phyloP scores from a whole-genome alignment of 2,113 vertebrate genomes.

The Sapajus apella region DNA sequence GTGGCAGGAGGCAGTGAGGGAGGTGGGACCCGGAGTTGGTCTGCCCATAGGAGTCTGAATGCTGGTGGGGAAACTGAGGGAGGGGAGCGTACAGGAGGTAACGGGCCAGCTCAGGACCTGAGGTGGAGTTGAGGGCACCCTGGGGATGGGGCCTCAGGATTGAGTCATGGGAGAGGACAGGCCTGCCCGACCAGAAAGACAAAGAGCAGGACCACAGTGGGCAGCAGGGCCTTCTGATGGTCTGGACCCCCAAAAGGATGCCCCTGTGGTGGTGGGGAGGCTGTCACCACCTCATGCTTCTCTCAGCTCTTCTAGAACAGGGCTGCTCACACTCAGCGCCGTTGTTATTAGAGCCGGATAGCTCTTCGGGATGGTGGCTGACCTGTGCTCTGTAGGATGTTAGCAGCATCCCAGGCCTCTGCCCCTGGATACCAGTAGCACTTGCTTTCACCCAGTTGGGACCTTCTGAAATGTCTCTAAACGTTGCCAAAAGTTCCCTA shows the following conservation, averaged over 20 bases:
- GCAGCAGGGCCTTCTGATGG: not conserved
- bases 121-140: not conserved
- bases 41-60: not conserved
- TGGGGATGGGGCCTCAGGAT: not conserved
- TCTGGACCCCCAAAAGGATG: not conserved
- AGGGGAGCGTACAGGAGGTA: not conserved
- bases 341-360: fast-evolving
- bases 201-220: not conserved
- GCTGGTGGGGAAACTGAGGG: not conserved
- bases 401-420: not conserved
- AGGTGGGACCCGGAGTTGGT: not conserved
- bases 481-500: not conserved
- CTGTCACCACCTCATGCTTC: not conserved
- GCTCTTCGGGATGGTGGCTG: not conserved
- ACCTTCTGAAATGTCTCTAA: not conserved
- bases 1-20: not conserved
- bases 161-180: not conserved
- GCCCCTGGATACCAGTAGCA: not conserved
- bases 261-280: not conserved
- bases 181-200: not conserved
- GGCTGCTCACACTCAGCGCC: not conserved
- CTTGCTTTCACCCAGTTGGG: not conserved
- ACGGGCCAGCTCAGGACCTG: not conserved
- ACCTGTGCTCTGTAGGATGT: not conserved
- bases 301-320: not conserved